phyloP scores from a whole-genome alignment of 2,797 vertebrate genomes.

The Ispidina picta region DNA sequence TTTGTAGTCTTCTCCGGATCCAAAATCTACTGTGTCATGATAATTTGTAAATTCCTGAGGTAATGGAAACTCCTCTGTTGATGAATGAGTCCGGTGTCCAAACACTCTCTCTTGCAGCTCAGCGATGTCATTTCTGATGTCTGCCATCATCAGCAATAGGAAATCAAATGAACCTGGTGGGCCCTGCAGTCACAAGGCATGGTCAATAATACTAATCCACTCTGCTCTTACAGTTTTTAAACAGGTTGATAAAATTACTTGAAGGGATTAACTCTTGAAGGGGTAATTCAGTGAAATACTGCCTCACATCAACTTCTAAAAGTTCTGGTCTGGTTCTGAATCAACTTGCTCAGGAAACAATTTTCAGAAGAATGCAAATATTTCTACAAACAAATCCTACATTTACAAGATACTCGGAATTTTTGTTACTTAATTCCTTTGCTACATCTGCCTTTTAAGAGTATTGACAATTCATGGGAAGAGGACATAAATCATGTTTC shows the following conservation, averaged over 20 bases:
- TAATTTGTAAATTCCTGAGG: conserved; percentile 86
- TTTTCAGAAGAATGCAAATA: neutral
- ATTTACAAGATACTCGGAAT: neutral
- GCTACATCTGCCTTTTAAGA: neutral
- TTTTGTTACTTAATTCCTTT: neutral
- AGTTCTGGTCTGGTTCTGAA: neutral
- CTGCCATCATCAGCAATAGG: conserved; percentile 93
- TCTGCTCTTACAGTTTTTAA: neutral
- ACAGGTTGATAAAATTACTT: neutral
- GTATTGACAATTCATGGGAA: neutral
- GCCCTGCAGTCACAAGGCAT: conserved; percentile 78
- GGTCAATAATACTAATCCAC: neutral
- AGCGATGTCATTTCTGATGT: conserved; percentile 93
- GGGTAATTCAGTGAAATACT: neutral
- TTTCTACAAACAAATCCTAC: neutral
- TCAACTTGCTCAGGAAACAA: neutral
- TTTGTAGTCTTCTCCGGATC: conserved; percentile 91
- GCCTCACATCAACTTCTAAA: neutral
- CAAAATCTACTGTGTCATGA: conserved; percentile 84
- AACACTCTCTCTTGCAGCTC: conserved; percentile 92
- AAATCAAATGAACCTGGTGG: conserved; percentile 96
- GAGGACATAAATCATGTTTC: neutral
- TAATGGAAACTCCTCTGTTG: conserved; percentile 84
- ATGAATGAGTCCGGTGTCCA: conserved; percentile 80
- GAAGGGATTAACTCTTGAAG: neutral